These are phyloP conservation scores for Sarcophaga peregrina DNA, from an alignment of 1,140 invertebrate species.

Conservation along the genomic window DNA sequence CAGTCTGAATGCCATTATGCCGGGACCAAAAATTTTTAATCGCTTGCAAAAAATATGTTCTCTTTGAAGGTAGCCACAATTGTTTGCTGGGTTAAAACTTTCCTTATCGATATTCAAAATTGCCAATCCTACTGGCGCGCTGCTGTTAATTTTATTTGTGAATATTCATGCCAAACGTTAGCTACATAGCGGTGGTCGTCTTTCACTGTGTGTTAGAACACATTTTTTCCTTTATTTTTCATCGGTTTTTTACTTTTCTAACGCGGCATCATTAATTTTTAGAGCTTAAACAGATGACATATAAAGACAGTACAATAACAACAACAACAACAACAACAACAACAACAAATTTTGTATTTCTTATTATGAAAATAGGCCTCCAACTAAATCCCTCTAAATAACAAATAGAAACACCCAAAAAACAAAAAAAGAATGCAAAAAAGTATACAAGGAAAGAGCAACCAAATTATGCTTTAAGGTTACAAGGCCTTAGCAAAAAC, in stretches of 20 bases:
- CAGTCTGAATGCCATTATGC: no score
- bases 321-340: slow-evolving; percentile 25
- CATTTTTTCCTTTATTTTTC: not conserved
- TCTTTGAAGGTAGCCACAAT: not conserved
- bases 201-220: no score
- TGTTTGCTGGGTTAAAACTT: not conserved
- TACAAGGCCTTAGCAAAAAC: no score
- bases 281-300: slow-evolving; percentile 46
- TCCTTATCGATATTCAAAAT: not conserved
- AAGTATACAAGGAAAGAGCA: no score
- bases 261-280: slow-evolving; percentile 44
- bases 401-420: no score
- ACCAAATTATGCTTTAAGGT: no score
- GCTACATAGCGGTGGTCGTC: no score
- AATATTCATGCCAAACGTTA: not conserved
- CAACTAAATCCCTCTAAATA: not conserved
- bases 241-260: not conserved
- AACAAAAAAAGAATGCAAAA: no score
- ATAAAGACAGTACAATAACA: slow-evolving; percentile 28
- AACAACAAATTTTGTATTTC: not conserved
- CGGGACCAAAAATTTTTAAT: no score
- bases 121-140: not conserved
- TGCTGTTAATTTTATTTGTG: not conserved
- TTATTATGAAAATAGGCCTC: not conserved
- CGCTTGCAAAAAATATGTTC: no score